Conservation (phyloP, 2,888 invertebrate species). For the Pecten maximus region DNA sequence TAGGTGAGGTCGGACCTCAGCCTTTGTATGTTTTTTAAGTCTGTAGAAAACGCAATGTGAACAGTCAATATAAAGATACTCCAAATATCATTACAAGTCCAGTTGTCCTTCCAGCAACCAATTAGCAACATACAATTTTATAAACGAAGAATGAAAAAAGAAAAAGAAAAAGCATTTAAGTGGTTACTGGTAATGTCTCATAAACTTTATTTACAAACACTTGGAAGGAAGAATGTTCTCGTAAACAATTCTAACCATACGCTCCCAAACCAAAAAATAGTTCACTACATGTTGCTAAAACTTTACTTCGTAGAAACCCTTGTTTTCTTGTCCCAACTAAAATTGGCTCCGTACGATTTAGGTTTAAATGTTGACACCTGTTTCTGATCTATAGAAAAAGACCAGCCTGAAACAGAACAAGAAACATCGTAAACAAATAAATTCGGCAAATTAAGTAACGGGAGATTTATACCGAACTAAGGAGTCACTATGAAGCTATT, state of each 20-base stretch:
- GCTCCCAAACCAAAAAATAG: neutral
- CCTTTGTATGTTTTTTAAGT: too few species aligned
- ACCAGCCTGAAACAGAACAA: constrained; percentile 86
- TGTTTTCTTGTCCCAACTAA: constrained; percentile 98
- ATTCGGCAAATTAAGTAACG: too few species aligned
- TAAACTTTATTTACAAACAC: constrained; percentile 9
- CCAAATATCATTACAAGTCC: too few species aligned
- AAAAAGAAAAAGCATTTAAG: neutral
- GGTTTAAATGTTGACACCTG: constrained; percentile 89
- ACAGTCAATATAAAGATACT: too few species aligned
- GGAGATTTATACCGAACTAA: too few species aligned
- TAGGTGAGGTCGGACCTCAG: too few species aligned
- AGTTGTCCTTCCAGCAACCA: too few species aligned
- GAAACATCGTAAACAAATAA: too few species aligned
- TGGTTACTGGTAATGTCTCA: neutral
- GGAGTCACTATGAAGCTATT: too few species aligned
- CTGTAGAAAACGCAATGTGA: too few species aligned
- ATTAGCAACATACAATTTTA: too few species aligned
- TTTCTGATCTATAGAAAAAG: constrained; percentile 92
- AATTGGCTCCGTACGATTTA: constrained; percentile 96
- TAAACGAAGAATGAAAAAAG: neutral
- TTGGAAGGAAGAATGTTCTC: neutral
- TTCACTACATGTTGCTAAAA: neutral
- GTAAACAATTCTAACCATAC: neutral
- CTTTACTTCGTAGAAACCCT: constrained; percentile 95